phyloP scores from a whole-genome alignment of 2,888 invertebrate species.

The Melanargia galathea region DNA sequence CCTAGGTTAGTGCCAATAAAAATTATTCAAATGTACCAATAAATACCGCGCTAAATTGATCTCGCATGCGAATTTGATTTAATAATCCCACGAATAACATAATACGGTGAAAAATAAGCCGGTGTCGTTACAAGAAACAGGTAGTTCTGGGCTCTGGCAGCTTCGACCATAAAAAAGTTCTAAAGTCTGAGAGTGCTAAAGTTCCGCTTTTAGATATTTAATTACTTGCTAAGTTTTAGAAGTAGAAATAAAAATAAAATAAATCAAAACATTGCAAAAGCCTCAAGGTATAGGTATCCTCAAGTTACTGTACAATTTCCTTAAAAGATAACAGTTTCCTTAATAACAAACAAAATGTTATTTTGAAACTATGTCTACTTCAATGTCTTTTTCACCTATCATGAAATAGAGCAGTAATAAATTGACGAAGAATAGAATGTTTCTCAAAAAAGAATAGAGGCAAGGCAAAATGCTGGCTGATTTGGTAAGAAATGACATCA shows the following conservation, averaged over 20 bases:
- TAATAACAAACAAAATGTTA: too few relatives aligned
- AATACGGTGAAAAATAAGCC: neutral
- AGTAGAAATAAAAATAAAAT: too few relatives aligned
- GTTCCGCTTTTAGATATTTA: neutral
- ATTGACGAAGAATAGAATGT: too few relatives aligned
- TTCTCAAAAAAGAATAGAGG: too few relatives aligned
- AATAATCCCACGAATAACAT: slow-evolving; percentile 7
- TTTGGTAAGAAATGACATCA: too few relatives aligned
- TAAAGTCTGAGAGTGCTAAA: neutral
- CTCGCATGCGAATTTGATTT: slow-evolving; percentile 21
- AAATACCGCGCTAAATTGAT: slow-evolving; percentile 10
- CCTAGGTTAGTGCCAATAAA: slow-evolving; percentile 31
- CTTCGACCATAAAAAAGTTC: neutral
- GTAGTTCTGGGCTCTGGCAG: neutral
- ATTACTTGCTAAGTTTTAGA: neutral
- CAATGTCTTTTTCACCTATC: too few relatives aligned
- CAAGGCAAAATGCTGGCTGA: too few relatives aligned
- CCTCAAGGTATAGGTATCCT: neutral
- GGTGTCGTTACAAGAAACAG: neutral
- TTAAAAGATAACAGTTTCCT: neutral
- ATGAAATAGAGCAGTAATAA: too few relatives aligned
- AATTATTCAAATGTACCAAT: slow-evolving; percentile 26
- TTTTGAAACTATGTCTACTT: too few relatives aligned
- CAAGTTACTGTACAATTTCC: neutral
- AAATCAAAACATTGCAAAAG: too few relatives aligned